These are phyloP conservation scores for Gambusia affinis DNA, from an alignment of 2,113 vertebrate species.

Conservation along the genomic window DNA sequence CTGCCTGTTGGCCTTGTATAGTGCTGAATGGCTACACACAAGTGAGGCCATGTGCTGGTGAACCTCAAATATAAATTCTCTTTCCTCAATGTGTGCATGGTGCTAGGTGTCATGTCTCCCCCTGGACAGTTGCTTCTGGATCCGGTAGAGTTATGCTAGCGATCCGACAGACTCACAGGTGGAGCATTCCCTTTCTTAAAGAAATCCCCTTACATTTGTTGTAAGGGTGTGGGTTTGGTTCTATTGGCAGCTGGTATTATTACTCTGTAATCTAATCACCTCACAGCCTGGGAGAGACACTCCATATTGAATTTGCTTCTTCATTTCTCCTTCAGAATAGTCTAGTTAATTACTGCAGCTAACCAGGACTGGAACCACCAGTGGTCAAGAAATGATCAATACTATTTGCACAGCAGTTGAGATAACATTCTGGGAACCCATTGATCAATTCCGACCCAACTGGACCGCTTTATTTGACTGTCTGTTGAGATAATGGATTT, in stretches of 20 bases:
- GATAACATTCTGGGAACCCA: conserved; percentile 56
- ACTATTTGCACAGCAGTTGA: conserved; percentile 58
- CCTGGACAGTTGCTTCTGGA: conserved; percentile 63
- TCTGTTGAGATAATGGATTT: conserved; percentile 53
- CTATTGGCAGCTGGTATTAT: conserved; percentile 33
- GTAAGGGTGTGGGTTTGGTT: conserved; percentile 1
- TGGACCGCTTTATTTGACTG: conserved; percentile 28
- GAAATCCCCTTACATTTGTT: conserved; percentile 32
- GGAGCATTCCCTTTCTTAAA: conserved; percentile 60
- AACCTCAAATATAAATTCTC: conserved; percentile 41
- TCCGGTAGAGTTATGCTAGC: conserved; percentile 56
- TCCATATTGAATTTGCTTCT: conserved; percentile 4
- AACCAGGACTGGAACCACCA: conserved; percentile 18
- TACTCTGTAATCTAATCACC: conserved; percentile 9
- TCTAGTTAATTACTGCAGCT: conserved; percentile 32
- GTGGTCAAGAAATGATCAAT: conserved; percentile 51
- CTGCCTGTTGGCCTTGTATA: background rate
- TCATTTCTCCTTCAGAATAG: conserved; percentile 14
- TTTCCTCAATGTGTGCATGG: background rate
- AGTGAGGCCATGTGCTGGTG: conserved; percentile 43
- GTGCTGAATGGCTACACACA: conserved; percentile 13
- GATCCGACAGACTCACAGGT: conserved; percentile 59
- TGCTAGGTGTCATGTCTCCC: conserved; percentile 19
- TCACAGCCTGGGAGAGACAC: background rate
- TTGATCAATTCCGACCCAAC: conserved; percentile 45